Base-by-base conservation (phyloP, 2,888 invertebrate species). In the Teleogryllus oceanicus region DNA sequence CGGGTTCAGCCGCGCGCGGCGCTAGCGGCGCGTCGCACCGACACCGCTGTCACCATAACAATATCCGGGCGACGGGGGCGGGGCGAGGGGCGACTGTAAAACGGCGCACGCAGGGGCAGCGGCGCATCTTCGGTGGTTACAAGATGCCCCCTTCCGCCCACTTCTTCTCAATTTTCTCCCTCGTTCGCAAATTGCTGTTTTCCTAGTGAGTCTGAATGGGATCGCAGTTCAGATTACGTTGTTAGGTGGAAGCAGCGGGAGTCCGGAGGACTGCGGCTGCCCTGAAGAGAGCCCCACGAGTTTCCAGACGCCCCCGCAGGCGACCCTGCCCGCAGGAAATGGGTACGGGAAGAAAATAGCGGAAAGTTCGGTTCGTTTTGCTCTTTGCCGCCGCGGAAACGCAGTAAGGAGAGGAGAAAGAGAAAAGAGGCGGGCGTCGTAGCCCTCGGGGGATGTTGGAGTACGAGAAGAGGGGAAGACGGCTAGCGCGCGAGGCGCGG, bases 141-240 rank as follows among this genome's bases (percentile, higher is more conserved):
- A 62, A 62, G 62, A 62, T n/a, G 62, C 62, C 13, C 62, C 62
- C 13, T 62, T 37, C 62, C 62, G n/a, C n/a, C 62, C 62, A 62
- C 62, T 62, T 62, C 37, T 37, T 21, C 77, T 77, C 75, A 75
- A 75, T 75, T 75, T 75, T 75, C 75, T 75, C 75, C 77, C 77
- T 49, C 37, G 37, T 20, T 77, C 49, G 77, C 77, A 77, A 77
- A 77, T 77, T 77, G 77, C 77, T 77, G 77, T 77, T 77, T 77
- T 77, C 77, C 49, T 37, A 77, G 18, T 37, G n/a, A 20, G 75
- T 24, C 77, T 21, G 81, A 81, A 81, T 78, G 49, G 81, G 78
- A 78, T 81, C 81, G 81, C 79, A 78, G 79, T 76, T 78, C 77
- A 81, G 81, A 81, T 81, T 81, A 81, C 81, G 79, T 80, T 80